phyloP scores from a whole-genome alignment of 2,888 invertebrate genomes.

The Brachypterus glaber region DNA sequence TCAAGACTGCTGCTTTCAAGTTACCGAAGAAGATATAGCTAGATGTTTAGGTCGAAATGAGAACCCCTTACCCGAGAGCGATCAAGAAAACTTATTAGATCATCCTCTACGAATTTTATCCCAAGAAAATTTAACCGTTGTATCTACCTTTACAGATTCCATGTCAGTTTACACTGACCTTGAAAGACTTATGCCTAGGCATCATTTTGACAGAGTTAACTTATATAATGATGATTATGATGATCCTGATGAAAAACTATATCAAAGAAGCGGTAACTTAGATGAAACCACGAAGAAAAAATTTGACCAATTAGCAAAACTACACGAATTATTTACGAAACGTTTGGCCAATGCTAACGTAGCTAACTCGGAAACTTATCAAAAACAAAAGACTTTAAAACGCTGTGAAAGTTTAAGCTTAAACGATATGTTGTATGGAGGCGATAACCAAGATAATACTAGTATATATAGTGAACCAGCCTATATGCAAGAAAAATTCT shows the following conservation, averaged over 20 bases:
- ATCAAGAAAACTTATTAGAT: constrained; percentile 61
- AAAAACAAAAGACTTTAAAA: constrained; percentile 44
- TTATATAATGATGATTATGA: constrained; percentile 49
- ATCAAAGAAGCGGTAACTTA: constrained; percentile 30
- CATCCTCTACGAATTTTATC: constrained; percentile 83
- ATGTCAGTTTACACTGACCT: constrained; percentile 57
- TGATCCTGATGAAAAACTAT: constrained; percentile 40
- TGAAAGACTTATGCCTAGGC: constrained; percentile 54
- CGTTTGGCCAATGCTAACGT: constrained; percentile 67
- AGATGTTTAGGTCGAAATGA: constrained; percentile 67
- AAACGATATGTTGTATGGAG: constrained; percentile 57
- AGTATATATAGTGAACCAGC: constrained; percentile 84
- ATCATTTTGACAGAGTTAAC: constrained; percentile 50
- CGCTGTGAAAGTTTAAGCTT: constrained; percentile 63
- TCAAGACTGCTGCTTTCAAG: constrained; percentile 80
- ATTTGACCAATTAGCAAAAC: constrained; percentile 71
- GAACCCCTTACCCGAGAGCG: constrained; percentile 61
- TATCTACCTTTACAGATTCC: constrained; percentile 80
- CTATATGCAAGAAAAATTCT: constrained; percentile 64
- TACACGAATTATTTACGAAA: constrained; percentile 74
- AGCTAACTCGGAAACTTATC: constrained; percentile 52
- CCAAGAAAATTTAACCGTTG: constrained; percentile 83
- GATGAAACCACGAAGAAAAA: constrained; percentile 44
- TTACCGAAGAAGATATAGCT: constrained; percentile 88
- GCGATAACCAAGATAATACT: constrained; percentile 51